Evolutionary conservation across 2,113 vertebrate genomes (phyloP).

Genomic region (Tragelaphus buxtoni): DNA sequence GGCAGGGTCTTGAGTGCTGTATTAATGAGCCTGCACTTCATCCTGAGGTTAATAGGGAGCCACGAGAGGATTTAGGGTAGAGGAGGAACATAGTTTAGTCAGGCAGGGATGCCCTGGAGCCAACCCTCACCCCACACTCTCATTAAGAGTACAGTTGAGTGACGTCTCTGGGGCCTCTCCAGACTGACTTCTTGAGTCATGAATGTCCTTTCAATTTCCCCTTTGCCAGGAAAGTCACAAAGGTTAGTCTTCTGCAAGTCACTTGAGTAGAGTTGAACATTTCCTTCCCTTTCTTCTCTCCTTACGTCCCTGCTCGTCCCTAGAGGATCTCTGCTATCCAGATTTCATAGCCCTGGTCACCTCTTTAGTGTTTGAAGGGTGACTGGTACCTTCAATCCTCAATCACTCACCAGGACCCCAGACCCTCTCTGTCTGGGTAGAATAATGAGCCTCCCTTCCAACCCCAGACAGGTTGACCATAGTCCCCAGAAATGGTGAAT

Average conservation of each 20-base stretch:
- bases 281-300: background rate
- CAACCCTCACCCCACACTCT: too few species aligned
- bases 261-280: background rate
- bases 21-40: background rate
- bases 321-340: background rate
- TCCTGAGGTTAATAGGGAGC: background rate
- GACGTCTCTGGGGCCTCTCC: background rate
- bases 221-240: background rate
- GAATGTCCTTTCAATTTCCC: background rate
- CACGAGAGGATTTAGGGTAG: fast-evolving
- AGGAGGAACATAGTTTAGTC: background rate
- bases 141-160: too few species aligned
- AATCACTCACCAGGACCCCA: background rate
- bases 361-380: background rate
- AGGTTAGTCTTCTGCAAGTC: background rate
- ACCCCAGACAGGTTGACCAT: fast-evolving
- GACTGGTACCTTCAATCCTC: background rate
- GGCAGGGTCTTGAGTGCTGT: background rate
- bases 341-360: background rate
- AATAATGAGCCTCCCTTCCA: too few species aligned
- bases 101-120: background rate
- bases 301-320: fast-evolving
- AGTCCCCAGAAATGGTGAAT: too few species aligned
- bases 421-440: background rate
- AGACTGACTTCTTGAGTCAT: background rate